Conservation (phyloP, 2,797 vertebrate species). For the Meriones psammophilus region DNA sequence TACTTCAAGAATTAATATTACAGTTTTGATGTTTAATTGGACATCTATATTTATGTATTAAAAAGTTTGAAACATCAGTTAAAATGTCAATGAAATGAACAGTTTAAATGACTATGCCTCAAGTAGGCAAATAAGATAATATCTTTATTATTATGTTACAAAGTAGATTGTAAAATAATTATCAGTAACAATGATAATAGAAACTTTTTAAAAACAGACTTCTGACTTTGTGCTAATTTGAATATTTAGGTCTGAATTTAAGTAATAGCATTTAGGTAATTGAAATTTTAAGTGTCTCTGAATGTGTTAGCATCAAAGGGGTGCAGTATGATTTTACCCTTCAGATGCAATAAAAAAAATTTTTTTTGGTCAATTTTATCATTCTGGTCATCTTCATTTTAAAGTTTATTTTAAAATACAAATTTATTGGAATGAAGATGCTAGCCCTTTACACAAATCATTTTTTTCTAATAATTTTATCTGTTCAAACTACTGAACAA, state of each 20-base stretch:
- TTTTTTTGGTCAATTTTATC: not conserved
- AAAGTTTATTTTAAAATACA: not conserved
- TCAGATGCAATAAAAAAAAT: not conserved
- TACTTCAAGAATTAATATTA: not conserved
- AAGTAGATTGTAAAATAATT: not conserved
- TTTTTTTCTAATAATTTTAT: not conserved
- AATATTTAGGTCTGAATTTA: not conserved
- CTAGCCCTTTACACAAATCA: not conserved
- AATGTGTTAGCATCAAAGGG: not conserved
- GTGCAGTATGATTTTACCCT: not conserved
- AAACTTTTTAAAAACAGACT: not conserved
- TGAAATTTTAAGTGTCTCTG: not conserved
- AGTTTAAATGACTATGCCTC: not conserved
- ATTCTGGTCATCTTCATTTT: not conserved
- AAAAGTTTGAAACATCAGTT: not conserved
- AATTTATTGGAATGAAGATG: not conserved
- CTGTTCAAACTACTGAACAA: not conserved
- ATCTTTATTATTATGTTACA: not conserved
- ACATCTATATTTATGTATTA: constrained; percentile 22
- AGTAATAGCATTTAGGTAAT: too few relatives aligned
- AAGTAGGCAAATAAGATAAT: not conserved
- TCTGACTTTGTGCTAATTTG: not conserved
- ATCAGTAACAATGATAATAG: not conserved
- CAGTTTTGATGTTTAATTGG: constrained; percentile 39
- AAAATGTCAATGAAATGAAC: not conserved